A percentile compares a stretch with the other conserved stretches of the same genome.
Evolutionary conservation across 2,888 invertebrate genomes (phyloP).

Genomic region (Brenthis daphne): DNA sequence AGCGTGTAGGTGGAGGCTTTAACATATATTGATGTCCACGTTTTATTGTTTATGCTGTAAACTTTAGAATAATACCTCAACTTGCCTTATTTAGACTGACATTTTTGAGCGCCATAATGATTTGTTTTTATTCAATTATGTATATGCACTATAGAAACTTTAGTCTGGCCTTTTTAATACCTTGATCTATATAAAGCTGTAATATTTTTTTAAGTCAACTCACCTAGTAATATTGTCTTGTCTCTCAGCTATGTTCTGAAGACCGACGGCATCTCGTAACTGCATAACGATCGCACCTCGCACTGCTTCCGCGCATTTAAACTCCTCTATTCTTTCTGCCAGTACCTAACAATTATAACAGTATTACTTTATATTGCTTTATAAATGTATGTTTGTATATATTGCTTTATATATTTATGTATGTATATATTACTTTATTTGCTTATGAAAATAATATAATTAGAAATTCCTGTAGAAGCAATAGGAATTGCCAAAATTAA

Average conservation of each 20-base stretch:
- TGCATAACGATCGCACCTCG: conserved; percentile 93
- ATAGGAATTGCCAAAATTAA: too few relatives aligned
- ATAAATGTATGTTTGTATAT: too few relatives aligned
- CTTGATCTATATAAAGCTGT: too few relatives aligned
- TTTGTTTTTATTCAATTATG: too few relatives aligned
- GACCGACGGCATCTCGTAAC: conserved; percentile 90
- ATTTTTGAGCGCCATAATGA: too few relatives aligned
- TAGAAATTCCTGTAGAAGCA: too few relatives aligned
- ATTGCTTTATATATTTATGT: too few relatives aligned
- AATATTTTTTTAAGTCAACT: conserved; percentile 45
- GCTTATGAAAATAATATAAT: too few relatives aligned
- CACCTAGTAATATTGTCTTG: conserved; percentile 89
- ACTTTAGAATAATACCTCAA: not conserved
- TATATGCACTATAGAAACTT: too few relatives aligned
- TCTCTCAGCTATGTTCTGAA: conserved; percentile 86
- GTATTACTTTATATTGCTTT: not conserved
- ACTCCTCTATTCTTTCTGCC: conserved; percentile 86
- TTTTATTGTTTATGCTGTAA: not conserved
- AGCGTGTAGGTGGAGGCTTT: not conserved
- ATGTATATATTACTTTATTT: not conserved
- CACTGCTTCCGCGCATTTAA: conserved; percentile 91
- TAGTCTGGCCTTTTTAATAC: too few relatives aligned
- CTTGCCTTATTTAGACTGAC: too few relatives aligned
- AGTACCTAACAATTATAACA: conserved; percentile 56
- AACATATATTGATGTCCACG: not conserved